Percentiles rank a stretch among this genome's conserved stretches.
Conservation (phyloP, 2,113 vertebrate genomes). For the Noctilio leporinus region DNA sequence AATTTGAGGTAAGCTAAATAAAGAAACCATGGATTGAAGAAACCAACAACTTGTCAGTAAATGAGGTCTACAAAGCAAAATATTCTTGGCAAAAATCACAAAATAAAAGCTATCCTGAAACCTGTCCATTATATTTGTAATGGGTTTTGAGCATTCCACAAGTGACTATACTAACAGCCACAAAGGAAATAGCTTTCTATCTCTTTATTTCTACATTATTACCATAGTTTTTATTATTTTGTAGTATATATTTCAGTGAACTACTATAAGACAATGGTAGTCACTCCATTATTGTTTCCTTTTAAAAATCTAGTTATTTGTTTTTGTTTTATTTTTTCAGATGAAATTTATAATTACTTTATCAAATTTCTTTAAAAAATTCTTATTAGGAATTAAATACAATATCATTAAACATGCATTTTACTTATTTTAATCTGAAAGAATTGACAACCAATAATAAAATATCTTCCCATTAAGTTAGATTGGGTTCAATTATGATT, state of each 20-base stretch:
- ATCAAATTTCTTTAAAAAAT: background rate
- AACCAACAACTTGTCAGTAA: background rate
- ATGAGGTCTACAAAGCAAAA: background rate
- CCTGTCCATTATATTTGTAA: background rate
- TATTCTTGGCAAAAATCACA: background rate
- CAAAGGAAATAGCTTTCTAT: background rate
- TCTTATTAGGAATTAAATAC: background rate
- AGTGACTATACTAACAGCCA: background rate
- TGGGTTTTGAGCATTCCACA: background rate
- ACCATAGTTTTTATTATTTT: background rate
- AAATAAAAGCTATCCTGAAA: background rate
- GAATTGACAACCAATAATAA: background rate
- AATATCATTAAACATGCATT: background rate
- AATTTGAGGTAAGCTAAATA: background rate
- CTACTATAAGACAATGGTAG: background rate
- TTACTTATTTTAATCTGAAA: conserved; percentile 9
- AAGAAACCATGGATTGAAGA: background rate
- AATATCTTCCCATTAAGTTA: background rate
- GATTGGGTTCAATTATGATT: background rate
- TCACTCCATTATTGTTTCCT: background rate
- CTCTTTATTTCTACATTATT: background rate
- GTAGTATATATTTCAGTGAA: background rate
- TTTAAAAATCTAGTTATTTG: background rate
- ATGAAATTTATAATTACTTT: background rate
- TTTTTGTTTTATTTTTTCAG: background rate